Percentiles rank a stretch among this genome's conserved stretches.
These are phyloP conservation scores for Psilopsiagon aymara DNA, from an alignment of 2,113 vertebrate genomes.

Conservation along the genomic window DNA sequence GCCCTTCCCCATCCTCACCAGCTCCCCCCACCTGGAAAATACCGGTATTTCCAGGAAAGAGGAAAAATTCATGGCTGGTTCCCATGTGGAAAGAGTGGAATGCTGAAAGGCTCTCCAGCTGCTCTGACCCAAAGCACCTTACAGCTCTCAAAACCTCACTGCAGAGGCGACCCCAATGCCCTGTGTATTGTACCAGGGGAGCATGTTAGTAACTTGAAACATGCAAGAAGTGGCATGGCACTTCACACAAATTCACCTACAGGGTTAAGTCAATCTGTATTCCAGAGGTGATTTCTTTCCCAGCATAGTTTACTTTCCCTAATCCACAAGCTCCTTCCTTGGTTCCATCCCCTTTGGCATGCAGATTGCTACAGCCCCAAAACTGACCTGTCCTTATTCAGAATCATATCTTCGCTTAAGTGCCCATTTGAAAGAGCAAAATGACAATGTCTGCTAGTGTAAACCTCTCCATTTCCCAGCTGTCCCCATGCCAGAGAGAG, in stretches of 20 bases:
- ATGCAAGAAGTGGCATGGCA: neutral
- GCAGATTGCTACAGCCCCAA: neutral
- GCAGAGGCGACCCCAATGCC: neutral
- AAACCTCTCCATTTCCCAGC: rapidly evolving
- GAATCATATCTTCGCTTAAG: neutral
- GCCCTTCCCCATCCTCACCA: neutral
- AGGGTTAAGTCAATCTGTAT: neutral
- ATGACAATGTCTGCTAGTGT: neutral
- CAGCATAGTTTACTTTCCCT: neutral
- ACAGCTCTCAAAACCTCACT: neutral
- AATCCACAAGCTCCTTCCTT: neutral
- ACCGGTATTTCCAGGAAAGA: neutral
- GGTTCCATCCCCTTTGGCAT: neutral
- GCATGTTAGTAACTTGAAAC: neutral
- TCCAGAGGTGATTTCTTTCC: neutral
- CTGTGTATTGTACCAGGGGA: neutral
- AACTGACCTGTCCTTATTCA: neutral
- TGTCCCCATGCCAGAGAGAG: neutral
- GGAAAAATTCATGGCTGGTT: neutral
- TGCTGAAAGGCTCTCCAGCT: neutral
- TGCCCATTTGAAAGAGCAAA: neutral
- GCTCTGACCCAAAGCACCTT: neutral
- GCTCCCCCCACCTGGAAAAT: neutral
- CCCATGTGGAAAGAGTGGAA: neutral
- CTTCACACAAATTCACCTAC: neutral